Conservation (phyloP, 64 coral and sea anemone genomes). For the Pachyseris speciosa region DNA sequence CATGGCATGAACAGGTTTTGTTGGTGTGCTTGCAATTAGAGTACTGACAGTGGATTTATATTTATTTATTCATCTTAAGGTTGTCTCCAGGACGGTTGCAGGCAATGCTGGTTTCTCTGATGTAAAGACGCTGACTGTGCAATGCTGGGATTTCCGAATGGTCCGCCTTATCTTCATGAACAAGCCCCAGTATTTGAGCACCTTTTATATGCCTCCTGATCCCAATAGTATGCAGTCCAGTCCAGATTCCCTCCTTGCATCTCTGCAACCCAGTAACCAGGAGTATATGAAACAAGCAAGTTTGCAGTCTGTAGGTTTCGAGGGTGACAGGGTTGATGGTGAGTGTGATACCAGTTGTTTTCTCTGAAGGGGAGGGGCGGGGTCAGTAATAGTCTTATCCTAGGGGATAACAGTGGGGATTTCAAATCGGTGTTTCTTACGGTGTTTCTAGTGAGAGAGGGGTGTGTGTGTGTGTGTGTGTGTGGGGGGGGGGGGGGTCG, state of each 20-base stretch:
- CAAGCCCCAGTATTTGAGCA: conserved; percentile 53
- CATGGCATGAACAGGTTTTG: not conserved
- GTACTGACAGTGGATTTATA: not conserved
- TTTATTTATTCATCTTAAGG: conserved; percentile 28
- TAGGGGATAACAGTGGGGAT: too few relatives aligned
- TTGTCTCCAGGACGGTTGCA: conserved; percentile 82
- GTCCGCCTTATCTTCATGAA: conserved; percentile 95
- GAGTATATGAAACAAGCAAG: conserved; percentile 2
- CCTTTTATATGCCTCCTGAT: conserved; percentile 79
- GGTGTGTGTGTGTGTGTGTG: too few relatives aligned
- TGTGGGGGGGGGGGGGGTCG: too few relatives aligned
- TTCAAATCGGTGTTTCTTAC: too few relatives aligned
- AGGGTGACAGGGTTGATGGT: not conserved
- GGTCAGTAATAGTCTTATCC: not conserved
- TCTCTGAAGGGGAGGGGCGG: not conserved
- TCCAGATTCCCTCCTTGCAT: conserved; percentile 83
- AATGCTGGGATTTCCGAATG: conserved; percentile 90
- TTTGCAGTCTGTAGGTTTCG: conserved; percentile 8
- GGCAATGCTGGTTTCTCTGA: conserved; percentile 95
- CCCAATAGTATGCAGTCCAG: conserved; percentile 82
- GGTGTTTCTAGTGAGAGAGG: too few relatives aligned
- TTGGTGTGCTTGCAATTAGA: not conserved
- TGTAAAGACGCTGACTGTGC: conserved; percentile 89
- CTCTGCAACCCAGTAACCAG: conserved; percentile 35
- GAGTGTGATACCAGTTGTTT: not conserved